Evolutionary conservation across 2,113 vertebrate genomes (phyloP).

Genomic region (Etia nguti): DNA sequence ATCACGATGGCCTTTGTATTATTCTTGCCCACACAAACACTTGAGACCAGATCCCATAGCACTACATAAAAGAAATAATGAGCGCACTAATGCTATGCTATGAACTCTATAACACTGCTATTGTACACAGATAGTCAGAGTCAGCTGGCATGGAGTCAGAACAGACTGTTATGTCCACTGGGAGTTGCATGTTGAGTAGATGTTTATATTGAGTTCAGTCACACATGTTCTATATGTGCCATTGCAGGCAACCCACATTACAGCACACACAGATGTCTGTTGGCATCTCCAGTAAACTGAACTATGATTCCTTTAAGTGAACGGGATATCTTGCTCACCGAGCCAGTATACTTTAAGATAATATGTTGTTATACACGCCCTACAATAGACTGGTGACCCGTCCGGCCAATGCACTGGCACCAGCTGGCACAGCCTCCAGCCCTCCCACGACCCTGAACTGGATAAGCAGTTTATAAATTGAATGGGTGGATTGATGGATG

Average conservation of each 20-base stretch:
- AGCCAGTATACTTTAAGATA: neutral
- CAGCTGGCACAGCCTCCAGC: neutral
- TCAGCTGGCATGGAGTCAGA: neutral
- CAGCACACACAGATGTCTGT: neutral
- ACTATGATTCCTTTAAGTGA: neutral
- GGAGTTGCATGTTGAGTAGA: neutral
- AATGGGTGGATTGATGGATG: accelerated
- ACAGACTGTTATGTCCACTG: neutral
- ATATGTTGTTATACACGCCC: neutral
- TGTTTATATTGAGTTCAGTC: neutral
- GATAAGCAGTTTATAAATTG: neutral
- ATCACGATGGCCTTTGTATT: neutral
- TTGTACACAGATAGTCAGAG: neutral
- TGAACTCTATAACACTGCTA: neutral
- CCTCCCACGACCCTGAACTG: neutral
- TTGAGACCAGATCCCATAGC: neutral
- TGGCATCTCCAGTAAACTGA: neutral
- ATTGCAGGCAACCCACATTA: neutral
- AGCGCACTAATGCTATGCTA: neutral
- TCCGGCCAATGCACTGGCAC: neutral
- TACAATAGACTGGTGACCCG: neutral
- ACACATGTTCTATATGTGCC: neutral
- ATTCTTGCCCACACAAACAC: neutral
- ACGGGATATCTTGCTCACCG: accelerated
- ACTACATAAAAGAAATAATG: neutral